These are phyloP conservation scores for Cichlasoma orientale DNA, from an alignment of 2,797 vertebrate species.

Conservation along the genomic window DNA sequence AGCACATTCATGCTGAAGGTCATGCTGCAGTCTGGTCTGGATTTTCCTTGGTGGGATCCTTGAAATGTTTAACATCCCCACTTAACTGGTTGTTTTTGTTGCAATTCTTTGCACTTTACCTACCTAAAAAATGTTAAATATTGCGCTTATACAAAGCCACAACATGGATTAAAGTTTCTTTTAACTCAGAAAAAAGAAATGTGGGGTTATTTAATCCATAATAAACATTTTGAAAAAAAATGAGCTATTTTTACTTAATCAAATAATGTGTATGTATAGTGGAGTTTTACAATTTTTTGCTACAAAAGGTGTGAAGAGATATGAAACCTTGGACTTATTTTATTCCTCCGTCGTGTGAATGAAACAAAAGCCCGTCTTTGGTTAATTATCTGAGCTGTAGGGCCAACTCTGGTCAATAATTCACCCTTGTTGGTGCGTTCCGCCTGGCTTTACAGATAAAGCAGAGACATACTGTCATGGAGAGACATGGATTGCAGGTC, in stretches of 20 bases:
- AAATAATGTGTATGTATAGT: neutral
- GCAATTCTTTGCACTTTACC: neutral
- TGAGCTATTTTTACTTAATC: no score
- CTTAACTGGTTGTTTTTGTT: neutral
- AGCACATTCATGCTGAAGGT: neutral
- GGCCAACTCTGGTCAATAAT: conserved; percentile 53
- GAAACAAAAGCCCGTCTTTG: conserved; percentile 12
- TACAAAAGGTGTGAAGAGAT: neutral
- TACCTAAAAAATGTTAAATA: neutral
- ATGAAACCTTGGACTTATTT: neutral
- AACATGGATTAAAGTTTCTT: neutral
- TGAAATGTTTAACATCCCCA: neutral
- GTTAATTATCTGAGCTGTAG: conserved; percentile 26
- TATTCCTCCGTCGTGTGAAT: neutral
- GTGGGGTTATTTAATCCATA: neutral
- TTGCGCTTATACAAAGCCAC: neutral
- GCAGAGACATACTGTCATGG: conserved; percentile 54
- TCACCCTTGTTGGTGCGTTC: conserved; percentile 57
- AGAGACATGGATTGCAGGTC: conserved; percentile 74
- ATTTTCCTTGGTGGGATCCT: neutral
- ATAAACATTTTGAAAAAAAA: neutral
- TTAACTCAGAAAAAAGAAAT: neutral
- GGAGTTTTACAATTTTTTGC: conserved; percentile 4
- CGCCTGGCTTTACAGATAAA: conserved; percentile 57
- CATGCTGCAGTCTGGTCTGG: neutral